These are phyloP conservation scores for Rhinolophus sinicus DNA, from an alignment of 2,113 vertebrate genomes.

Conservation along the genomic window DNA sequence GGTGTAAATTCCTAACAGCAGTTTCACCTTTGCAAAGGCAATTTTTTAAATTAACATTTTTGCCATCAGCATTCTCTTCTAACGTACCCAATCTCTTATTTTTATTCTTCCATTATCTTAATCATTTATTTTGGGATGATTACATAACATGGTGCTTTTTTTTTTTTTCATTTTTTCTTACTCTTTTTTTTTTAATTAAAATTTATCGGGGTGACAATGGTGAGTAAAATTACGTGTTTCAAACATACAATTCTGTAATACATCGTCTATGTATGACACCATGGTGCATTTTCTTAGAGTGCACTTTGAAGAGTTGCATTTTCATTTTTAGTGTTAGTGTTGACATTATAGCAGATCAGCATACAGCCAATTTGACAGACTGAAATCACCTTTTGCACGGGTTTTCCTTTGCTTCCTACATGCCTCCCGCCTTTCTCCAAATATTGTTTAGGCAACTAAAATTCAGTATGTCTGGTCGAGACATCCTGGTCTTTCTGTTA, in stretches of 20 bases:
- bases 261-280: too few species aligned
- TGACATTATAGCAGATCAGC: neutral
- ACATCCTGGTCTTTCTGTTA: neutral
- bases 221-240: too few species aligned
- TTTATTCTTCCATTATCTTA: neutral
- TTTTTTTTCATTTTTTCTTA: neutral
- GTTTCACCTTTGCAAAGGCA: neutral
- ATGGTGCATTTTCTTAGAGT: neutral
- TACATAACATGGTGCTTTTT: neutral
- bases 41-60: neutral
- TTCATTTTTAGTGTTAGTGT: neutral
- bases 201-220: too few species aligned
- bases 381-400: rapidly evolving
- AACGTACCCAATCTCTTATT: neutral
- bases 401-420: neutral
- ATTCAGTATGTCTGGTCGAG: neutral
- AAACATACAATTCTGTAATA: too few species aligned
- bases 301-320: neutral
- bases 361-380: neutral
- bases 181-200: too few species aligned
- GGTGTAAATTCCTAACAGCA: neutral
- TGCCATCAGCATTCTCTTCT: neutral
- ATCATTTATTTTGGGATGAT: neutral
- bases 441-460: neutral
- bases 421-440: neutral